Conservation (phyloP, 2,888 invertebrate species). For the Dolichomitus sp. region DNA sequence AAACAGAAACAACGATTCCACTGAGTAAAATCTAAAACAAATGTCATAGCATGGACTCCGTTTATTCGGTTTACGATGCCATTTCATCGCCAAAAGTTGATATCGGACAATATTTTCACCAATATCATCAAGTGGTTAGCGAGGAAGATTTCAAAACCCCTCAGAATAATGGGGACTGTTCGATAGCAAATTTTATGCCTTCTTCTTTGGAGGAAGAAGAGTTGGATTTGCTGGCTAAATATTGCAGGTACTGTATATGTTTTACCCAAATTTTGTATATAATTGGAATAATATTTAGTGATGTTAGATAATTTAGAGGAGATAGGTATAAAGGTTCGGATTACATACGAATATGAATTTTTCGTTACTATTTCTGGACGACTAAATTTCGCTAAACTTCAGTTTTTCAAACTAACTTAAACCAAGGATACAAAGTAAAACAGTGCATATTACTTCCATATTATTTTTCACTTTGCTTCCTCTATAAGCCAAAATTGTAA, state of each 20-base stretch:
- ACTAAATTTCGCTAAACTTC: no score
- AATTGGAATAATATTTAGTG: no score
- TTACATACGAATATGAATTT: no score
- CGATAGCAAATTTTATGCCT: conserved; percentile 72
- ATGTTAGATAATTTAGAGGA: no score
- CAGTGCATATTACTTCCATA: no score
- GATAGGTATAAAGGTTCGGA: no score
- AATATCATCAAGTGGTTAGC: conserved; percentile 66
- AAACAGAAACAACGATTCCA: not conserved
- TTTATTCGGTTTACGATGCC: conserved; percentile 73
- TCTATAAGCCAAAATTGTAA: no score
- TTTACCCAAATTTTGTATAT: no score
- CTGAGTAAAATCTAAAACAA: not conserved
- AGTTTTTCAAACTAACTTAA: no score
- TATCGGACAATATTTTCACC: conserved; percentile 75
- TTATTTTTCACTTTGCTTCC: no score
- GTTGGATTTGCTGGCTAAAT: conserved; percentile 84
- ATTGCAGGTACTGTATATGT: conserved; percentile 87
- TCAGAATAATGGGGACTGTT: conserved; percentile 30
- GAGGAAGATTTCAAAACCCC: conserved; percentile 47
- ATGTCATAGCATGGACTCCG: conserved; percentile 72
- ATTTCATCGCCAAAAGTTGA: conserved; percentile 71
- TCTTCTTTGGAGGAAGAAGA: conserved; percentile 83
- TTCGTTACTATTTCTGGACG: no score
- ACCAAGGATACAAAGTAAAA: no score